These are phyloP conservation scores for Amitus sp. DNA, from an alignment of 2,888 invertebrate genomes.

Conservation along the genomic window DNA sequence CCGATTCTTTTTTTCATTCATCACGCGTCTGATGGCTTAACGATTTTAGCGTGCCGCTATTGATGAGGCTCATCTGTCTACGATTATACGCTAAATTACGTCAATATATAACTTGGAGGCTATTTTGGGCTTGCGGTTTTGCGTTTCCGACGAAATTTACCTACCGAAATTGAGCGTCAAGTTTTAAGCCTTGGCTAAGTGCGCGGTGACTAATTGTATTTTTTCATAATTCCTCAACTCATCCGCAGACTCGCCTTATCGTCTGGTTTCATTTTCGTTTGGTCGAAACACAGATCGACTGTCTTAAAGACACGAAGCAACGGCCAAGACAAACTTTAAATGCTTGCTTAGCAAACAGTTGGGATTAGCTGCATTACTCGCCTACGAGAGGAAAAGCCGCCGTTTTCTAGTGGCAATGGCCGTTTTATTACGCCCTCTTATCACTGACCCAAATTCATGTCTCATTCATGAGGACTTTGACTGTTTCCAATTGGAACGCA, in stretches of 20 bases:
- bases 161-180: no score
- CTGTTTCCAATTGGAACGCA: not conserved
- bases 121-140: not conserved
- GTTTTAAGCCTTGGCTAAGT: no score
- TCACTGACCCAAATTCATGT: slow-evolving; percentile 24
- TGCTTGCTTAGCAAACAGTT: slow-evolving; percentile 65
- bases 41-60: slow-evolving; percentile 39
- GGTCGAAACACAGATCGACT: slow-evolving; percentile 64
- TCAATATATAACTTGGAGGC: no score
- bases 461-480: slow-evolving; percentile 10
- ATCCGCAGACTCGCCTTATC: not conserved
- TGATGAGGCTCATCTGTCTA: slow-evolving; percentile 33
- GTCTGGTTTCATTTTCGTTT: slow-evolving; percentile 55
- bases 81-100: slow-evolving; percentile 1
- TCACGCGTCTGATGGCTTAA: slow-evolving; percentile 40
- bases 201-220: not conserved
- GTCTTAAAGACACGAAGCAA: slow-evolving; percentile 65
- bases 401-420: slow-evolving; percentile 53
- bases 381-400: slow-evolving; percentile 49
- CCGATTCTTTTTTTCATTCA: slow-evolving; percentile 44
- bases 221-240: no score
- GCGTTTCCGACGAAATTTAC: not conserved
- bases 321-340: slow-evolving; percentile 66
- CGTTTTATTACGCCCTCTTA: slow-evolving; percentile 38
- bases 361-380: slow-evolving; percentile 62